Evolutionary conservation across 2,797 vertebrate genomes (phyloP).

Genomic region (Sebastes matsubarae): DNA sequence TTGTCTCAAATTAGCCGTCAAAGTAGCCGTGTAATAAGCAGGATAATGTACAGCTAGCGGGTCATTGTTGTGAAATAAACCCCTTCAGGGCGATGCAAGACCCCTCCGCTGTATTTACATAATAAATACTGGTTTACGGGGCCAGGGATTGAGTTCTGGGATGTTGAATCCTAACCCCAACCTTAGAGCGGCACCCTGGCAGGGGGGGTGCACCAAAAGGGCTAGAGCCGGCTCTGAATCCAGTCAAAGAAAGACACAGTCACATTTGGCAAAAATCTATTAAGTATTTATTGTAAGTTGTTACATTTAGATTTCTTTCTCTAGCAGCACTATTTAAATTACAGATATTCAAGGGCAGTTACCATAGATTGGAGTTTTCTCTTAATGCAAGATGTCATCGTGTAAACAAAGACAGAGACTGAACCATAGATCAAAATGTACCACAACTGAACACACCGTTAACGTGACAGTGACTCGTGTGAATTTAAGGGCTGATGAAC

Average conservation of each 20-base stretch:
- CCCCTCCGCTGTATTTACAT: too few species aligned
- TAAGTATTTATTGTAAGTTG: slow-evolving; percentile 84
- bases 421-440: slow-evolving; percentile 65
- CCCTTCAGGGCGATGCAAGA: too few species aligned
- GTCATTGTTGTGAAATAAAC: too few species aligned
- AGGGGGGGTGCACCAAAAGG: too few species aligned
- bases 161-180: too few species aligned
- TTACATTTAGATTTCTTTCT: slow-evolving; percentile 82
- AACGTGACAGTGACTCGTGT: slow-evolving; percentile 24
- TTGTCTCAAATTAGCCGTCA: too few species aligned
- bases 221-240: too few species aligned
- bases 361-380: slow-evolving; percentile 70
- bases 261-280: slow-evolving; percentile 80
- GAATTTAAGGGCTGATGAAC: slow-evolving; percentile 46
- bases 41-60: too few species aligned
- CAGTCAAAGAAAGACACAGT: slow-evolving; percentile 62
- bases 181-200: too few species aligned
- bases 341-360: slow-evolving; percentile 83
- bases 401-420: slow-evolving; percentile 79
- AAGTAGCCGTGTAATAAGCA: too few species aligned
- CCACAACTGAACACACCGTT: slow-evolving; percentile 59
- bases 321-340: slow-evolving; percentile 85
- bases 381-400: slow-evolving; percentile 70
- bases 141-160: too few species aligned
- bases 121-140: too few species aligned